A percentile compares a stretch with the other conserved stretches of the same genome.
phyloP scores from a whole-genome alignment of 2,113 vertebrate species.

The Rhynchomys soricoides region DNA sequence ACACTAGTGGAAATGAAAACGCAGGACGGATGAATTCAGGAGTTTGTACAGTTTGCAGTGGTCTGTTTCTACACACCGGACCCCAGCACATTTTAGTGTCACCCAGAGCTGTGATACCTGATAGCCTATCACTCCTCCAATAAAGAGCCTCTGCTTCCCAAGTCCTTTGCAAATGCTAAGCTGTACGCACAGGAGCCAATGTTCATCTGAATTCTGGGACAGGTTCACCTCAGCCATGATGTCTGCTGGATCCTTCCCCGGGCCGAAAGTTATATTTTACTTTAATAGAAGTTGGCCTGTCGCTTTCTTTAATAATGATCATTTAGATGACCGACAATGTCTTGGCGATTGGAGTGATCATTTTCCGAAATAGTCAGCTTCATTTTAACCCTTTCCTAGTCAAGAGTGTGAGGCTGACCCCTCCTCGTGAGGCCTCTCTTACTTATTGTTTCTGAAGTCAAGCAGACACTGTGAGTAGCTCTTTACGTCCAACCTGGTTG shows the following conservation, averaged over 20 bases:
- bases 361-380: background rate
- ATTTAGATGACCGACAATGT: background rate
- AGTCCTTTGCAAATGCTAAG: background rate
- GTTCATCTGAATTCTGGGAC: background rate
- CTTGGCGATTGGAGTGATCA: background rate
- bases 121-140: background rate
- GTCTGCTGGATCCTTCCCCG: background rate
- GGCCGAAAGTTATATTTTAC: background rate
- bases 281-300: slow-evolving; percentile 40
- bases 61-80: background rate
- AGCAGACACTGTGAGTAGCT: background rate
- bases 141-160: background rate
- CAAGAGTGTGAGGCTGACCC: background rate
- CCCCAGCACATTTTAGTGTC: background rate
- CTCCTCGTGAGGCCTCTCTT: background rate
- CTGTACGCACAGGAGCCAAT: background rate
- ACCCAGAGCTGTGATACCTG: background rate
- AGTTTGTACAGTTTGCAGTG: background rate
- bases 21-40: background rate
- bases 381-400: slow-evolving; percentile 21
- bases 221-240: background rate
- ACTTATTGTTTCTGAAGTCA: slow-evolving; percentile 1
- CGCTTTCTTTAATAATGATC: slow-evolving; percentile 31
- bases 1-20: background rate
- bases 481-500: background rate